phyloP scores from a whole-genome alignment of 2,888 invertebrate species.

The Ornithoptera priamus region DNA sequence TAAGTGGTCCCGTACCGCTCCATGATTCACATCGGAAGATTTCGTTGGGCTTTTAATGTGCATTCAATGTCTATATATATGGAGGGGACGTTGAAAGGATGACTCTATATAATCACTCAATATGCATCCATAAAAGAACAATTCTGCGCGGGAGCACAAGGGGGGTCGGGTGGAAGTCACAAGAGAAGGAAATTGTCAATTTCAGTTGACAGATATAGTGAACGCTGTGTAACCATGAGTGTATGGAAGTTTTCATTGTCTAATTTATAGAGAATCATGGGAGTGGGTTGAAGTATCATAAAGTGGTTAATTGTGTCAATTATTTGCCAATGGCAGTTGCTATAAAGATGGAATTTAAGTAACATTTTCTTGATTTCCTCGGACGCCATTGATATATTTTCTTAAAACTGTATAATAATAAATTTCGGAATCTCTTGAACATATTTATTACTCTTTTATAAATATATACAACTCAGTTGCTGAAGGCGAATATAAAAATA shows the following conservation, averaged over 20 bases:
- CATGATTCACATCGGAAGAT: conserved; percentile 21
- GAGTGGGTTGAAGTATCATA: not conserved
- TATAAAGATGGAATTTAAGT: not conserved
- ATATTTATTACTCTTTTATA: too few relatives aligned
- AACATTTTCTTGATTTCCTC: too few relatives aligned
- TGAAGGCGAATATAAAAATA: too few relatives aligned
- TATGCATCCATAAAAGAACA: conserved; percentile 25
- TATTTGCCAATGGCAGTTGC: not conserved
- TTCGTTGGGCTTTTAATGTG: conserved; percentile 6
- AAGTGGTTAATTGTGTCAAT: not conserved
- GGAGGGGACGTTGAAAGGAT: conserved; percentile 22
- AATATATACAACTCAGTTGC: too few relatives aligned
- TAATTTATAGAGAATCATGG: not conserved
- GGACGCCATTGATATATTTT: too few relatives aligned
- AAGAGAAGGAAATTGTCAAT: conserved; percentile 63
- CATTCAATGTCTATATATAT: conserved; percentile 11
- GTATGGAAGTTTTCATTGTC: conserved; percentile 3
- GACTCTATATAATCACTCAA: conserved; percentile 22
- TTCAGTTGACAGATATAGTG: conserved; percentile 48
- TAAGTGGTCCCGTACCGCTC: conserved; percentile 29
- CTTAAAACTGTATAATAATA: too few relatives aligned
- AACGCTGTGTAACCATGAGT: conserved; percentile 37
- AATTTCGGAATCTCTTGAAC: too few relatives aligned
- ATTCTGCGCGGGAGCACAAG: conserved; percentile 44
- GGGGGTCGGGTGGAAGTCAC: conserved; percentile 48